A percentile compares a stretch with the other conserved stretches of the same genome.
Conservation (phyloP, 2,888 invertebrate genomes). For the Fabriciana adippe region DNA sequence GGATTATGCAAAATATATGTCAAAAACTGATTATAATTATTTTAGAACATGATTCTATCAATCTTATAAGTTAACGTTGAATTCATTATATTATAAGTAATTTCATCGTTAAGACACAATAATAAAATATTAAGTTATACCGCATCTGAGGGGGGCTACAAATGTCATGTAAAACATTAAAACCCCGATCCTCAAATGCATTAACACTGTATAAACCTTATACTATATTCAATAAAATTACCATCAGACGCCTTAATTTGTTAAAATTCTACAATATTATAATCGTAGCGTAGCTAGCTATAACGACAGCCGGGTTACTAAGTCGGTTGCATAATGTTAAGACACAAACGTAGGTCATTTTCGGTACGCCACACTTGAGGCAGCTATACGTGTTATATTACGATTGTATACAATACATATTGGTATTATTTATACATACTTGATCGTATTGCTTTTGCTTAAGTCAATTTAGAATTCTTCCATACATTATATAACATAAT, state of each 20-base stretch:
- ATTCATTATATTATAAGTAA: background rate
- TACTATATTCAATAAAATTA: slow-evolving; percentile 3
- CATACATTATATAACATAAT: too few species aligned
- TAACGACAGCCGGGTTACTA: slow-evolving; percentile 2
- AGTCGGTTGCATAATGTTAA: background rate
- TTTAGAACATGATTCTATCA: slow-evolving; percentile 15
- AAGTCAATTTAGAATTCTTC: too few species aligned
- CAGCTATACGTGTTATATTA: background rate
- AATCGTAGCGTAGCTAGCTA: background rate
- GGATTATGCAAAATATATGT: slow-evolving; percentile 1
- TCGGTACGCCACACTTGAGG: background rate
- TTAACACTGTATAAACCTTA: slow-evolving; percentile 11
- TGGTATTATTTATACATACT: too few species aligned
- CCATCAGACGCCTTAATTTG: background rate
- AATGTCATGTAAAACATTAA: background rate
- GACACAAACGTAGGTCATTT: background rate
- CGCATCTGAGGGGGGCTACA: background rate
- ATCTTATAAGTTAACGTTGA: background rate
- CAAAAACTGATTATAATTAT: slow-evolving; percentile 10
- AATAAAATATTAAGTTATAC: background rate
- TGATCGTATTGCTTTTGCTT: too few species aligned
- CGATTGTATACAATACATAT: too few species aligned
- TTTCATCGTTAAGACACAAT: slow-evolving; percentile 1
- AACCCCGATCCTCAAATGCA: background rate
- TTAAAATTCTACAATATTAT: slow-evolving; percentile 9